A percentile compares a stretch with the other conserved stretches of the same genome.
Conservation (phyloP, 1,140 invertebrate genomes). For the Drosophila tani region DNA sequence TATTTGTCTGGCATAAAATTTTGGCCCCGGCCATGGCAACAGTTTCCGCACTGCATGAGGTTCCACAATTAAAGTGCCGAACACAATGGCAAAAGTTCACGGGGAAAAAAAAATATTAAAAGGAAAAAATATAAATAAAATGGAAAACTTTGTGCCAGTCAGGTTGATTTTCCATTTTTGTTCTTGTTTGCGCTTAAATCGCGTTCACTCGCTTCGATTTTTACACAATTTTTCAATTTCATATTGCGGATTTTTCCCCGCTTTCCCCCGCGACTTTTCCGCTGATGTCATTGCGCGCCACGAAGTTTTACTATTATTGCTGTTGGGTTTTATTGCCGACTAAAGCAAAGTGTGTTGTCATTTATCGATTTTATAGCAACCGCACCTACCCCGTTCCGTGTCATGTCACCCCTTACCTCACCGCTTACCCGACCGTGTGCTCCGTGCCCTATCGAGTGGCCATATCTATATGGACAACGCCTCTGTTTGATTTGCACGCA, state of each 20-base stretch:
- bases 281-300: slow-evolving; percentile 70
- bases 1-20: slow-evolving; percentile 68
- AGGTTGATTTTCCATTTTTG: slow-evolving; percentile 18
- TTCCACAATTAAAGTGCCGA: slow-evolving; percentile 21
- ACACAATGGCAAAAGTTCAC: slow-evolving; percentile 26
- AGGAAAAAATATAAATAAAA: background rate
- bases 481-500: slow-evolving; percentile 76
- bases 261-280: slow-evolving; percentile 33
- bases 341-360: slow-evolving; percentile 76
- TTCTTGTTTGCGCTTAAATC: slow-evolving; percentile 15
- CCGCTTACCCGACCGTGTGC: background rate
- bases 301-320: slow-evolving; percentile 78
- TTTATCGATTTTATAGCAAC: slow-evolving; percentile 77
- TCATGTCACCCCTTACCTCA: slow-evolving; percentile 8
- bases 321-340: slow-evolving; percentile 64
- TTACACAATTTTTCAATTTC: slow-evolving; percentile 39
- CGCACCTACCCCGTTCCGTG: slow-evolving; percentile 31
- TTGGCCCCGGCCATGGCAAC: slow-evolving; percentile 38
- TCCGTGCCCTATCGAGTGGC: slow-evolving; percentile 35
- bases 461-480: slow-evolving; percentile 63
- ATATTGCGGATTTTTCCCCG: slow-evolving; percentile 16
- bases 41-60: slow-evolving; percentile 50
- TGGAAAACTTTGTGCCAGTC: slow-evolving; percentile 33
- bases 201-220: slow-evolving; percentile 17
- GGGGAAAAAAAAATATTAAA: background rate